Conservation (phyloP, 2,888 invertebrate genomes). For the Nomada fabriciana region DNA sequence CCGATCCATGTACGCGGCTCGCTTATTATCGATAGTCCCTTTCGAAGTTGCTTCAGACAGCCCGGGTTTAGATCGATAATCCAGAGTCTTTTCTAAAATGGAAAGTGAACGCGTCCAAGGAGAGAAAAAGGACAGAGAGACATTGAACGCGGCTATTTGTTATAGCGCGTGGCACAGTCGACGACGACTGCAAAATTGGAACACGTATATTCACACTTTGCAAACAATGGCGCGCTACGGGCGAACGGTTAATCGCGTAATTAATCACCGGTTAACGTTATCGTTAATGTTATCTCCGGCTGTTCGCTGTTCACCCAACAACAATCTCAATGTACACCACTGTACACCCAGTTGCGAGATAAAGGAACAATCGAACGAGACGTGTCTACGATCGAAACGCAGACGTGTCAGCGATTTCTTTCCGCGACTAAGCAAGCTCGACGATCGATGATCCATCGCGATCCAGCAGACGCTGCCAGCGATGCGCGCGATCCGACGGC, state of each 20-base stretch:
- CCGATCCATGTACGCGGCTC: not conserved
- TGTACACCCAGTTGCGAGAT: not conserved
- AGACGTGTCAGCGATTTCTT: not conserved
- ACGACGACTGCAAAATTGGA: constrained; percentile 37
- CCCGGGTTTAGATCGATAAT: not conserved
- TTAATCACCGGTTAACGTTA: constrained; percentile 53
- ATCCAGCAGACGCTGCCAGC: not conserved
- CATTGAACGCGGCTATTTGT: constrained; percentile 5
- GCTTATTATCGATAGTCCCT: not conserved
- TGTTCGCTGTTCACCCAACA: not conserved
- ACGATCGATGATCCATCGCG: not conserved
- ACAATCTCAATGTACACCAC: not conserved
- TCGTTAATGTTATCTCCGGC: constrained; percentile 39
- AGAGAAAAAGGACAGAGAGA: not conserved
- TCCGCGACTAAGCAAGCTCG: too few relatives aligned
- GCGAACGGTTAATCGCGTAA: constrained; percentile 44
- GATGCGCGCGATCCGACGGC: constrained; percentile 60
- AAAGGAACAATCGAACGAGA: not conserved
- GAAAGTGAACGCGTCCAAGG: not conserved
- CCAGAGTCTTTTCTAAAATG: not conserved
- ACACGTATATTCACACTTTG: constrained; percentile 44
- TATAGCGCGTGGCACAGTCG: not conserved
- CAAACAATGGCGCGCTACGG: constrained; percentile 33
- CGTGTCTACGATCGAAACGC: not conserved
- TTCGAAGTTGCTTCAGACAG: not conserved